phyloP scores from a whole-genome alignment of 2,888 invertebrate genomes.

The Papilio elwesi region DNA sequence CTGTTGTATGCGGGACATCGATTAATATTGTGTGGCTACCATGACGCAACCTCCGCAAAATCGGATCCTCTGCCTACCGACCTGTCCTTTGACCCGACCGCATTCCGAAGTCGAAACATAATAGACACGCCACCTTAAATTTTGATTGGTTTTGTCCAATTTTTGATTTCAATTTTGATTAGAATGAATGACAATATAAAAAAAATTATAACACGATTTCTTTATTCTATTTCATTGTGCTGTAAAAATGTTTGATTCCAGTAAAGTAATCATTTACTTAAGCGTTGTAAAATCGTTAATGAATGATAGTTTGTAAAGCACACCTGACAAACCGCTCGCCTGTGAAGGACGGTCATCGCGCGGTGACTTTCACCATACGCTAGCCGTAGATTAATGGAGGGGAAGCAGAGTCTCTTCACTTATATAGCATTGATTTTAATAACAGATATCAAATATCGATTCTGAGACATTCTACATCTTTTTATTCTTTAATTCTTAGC shows the following conservation, averaged over 20 bases:
- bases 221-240: not conserved
- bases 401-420: slow-evolving; percentile 20
- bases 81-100: slow-evolving; percentile 52
- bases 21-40: not conserved
- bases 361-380: slow-evolving; percentile 41
- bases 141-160: not conserved
- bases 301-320: slow-evolving; percentile 20
- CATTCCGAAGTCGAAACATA: slow-evolving; percentile 35
- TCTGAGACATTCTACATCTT: not conserved
- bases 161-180: slow-evolving; percentile 8
- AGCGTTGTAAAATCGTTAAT: slow-evolving; percentile 13
- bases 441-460: slow-evolving; percentile 13
- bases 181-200: not conserved
- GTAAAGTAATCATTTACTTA: not conserved
- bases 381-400: slow-evolving; percentile 12
- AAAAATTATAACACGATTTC: not conserved
- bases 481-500: not conserved
- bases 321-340: slow-evolving; percentile 14
- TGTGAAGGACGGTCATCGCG: slow-evolving; percentile 42
- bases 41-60: slow-evolving; percentile 31
- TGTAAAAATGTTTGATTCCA: not conserved
- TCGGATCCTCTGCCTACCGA: slow-evolving; percentile 29
- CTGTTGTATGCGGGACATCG: slow-evolving; percentile 5
- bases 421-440: slow-evolving; percentile 14
- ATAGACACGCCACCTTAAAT: slow-evolving; percentile 52